Evolutionary conservation across 2,797 vertebrate species (phyloP).

Genomic region (Choloepus didactylus): DNA sequence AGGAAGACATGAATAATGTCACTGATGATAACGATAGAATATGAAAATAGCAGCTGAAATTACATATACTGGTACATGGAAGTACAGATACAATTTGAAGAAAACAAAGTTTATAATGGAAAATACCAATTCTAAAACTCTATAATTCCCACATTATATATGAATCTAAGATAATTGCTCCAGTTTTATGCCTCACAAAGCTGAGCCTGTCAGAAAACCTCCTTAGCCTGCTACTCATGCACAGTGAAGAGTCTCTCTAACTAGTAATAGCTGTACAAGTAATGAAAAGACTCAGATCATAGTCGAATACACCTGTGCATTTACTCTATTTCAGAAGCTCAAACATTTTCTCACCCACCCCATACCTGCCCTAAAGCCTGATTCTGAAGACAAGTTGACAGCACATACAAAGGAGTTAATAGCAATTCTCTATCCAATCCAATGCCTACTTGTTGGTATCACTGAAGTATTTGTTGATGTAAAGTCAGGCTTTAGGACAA

Average conservation of each 20-base stretch:
- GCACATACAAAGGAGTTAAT: not conserved
- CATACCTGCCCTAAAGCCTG: not conserved
- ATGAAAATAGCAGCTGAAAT: conserved; percentile 13
- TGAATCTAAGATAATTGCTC: conserved; percentile 50
- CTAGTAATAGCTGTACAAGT: not conserved
- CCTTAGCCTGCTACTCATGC: not conserved
- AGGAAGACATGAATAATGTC: not conserved
- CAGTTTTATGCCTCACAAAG: conserved; percentile 7
- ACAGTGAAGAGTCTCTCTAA: not conserved
- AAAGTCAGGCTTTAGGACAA: not conserved
- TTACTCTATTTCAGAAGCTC: not conserved
- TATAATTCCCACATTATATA: not conserved
- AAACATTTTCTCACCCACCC: not conserved
- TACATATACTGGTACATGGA: not conserved
- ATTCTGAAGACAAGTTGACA: conserved; percentile 21
- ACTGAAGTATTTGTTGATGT: not conserved
- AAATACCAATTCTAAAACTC: conserved; percentile 43
- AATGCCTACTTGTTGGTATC: not conserved
- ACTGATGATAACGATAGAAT: not conserved
- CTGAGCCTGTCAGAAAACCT: conserved; percentile 21
- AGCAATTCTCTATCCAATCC: not conserved
- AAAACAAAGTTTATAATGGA: not conserved
- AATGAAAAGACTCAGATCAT: conserved; percentile 43
- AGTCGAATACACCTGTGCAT: not conserved
- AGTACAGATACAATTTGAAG: not conserved